phyloP scores from a whole-genome alignment of 1,140 invertebrate genomes.

The Diabrotica undecimpunctata region DNA sequence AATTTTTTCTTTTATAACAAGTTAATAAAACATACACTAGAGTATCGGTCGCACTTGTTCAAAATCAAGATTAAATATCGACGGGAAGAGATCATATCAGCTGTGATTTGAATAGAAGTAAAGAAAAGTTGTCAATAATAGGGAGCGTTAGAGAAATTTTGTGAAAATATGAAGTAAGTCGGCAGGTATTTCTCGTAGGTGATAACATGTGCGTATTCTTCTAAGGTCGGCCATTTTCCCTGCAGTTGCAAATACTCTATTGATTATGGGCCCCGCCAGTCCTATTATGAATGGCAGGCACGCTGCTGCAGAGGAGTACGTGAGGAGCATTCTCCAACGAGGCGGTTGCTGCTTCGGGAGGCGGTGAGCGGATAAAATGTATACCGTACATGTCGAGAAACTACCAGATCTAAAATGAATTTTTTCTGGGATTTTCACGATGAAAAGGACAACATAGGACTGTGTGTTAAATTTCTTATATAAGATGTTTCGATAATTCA shows the following conservation, averaged over 20 bases:
- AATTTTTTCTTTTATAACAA: no score
- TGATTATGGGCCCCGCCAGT: conserved; percentile 53
- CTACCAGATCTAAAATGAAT: conserved; percentile 3
- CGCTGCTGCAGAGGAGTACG: conserved; percentile 60
- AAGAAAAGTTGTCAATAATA: no score
- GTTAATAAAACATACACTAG: no score
- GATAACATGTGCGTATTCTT: conserved; percentile 43
- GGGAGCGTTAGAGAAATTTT: neutral
- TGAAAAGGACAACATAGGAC: neutral
- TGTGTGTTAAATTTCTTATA: neutral
- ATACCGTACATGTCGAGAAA: conserved; percentile 18
- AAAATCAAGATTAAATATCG: no score
- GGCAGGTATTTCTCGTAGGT: conserved; percentile 26
- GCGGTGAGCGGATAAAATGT: conserved; percentile 24
- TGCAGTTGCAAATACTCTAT: conserved; percentile 60
- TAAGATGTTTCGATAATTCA: no score
- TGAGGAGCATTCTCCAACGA: conserved; percentile 56
- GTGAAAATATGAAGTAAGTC: neutral
- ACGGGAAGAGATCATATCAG: no score
- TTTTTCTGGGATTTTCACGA: conserved; percentile 15
- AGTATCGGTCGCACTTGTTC: no score
- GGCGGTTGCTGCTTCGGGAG: conserved; percentile 37
- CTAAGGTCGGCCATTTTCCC: conserved; percentile 51
- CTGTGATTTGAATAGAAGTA: no score
- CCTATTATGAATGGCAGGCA: conserved; percentile 62